Evolutionary conservation across 2,113 vertebrate genomes (phyloP), one percentile per base, ranked within the genome.

Genomic region (Pseudorasbora parva): DNA sequence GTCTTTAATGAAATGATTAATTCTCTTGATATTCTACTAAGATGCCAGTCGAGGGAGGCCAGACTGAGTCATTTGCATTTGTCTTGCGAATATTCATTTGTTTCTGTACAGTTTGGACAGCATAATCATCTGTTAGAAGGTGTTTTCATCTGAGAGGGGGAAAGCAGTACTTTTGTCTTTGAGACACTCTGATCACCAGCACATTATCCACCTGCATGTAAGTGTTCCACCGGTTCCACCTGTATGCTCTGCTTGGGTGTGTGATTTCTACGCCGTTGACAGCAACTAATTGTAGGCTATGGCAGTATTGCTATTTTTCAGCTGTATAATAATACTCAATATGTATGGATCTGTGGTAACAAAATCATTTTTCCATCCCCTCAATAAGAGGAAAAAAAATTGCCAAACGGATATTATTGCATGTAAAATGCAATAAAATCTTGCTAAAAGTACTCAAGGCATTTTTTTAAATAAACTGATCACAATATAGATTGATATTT

Each of bases 31-130:
- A 60, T n/a, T 23, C 6, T 10, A 56, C n/a, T 56, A 41, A 33
- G 4, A 14, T 23, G 15, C 76, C 21, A 1, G 60, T 51, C n/a
- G n/a, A 80, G 45, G 49, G n/a, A 80, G 45, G 49, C 41, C 74
- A 77, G 54, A 75, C 87, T 81, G 82, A 89, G 90, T 86, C 82
- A 82, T 56, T 45, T 80, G 62, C 87, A 87, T 87, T 80, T 71
- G 59, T 77, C 78, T 87, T 45, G 82, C 90, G 86, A 93, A 91
- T 91, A 91, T 91, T 86, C 86, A 82, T 87, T 80, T 51, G 60
- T 76, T 81, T 83, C 62, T 66, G 85, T 90, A 79, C 82, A 82
- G 57, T 85, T 74, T 88, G 85, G 88, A 90, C 88, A 91, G 88
- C 85, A 85, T 88, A 86, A 88, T 90, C 84, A 84, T 90, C 88